phyloP scores from a whole-genome alignment of 2,888 invertebrate genomes.

The Ditylenchus weischeri region DNA sequence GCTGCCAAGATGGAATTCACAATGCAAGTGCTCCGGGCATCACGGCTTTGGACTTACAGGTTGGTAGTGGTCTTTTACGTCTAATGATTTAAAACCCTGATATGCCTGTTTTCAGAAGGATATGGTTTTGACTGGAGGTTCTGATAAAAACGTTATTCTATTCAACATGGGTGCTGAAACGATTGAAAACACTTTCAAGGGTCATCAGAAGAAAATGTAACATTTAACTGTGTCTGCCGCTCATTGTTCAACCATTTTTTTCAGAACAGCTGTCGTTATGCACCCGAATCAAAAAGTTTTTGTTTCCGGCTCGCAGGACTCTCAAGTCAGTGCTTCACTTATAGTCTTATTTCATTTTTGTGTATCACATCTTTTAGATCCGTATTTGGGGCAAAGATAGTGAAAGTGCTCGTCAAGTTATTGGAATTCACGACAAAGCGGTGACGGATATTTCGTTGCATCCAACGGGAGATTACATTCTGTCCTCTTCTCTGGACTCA shows the following conservation, averaged over 20 bases:
- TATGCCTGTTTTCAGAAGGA: conserved; percentile 22
- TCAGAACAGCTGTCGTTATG: conserved; percentile 77
- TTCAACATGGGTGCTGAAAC: conserved; percentile 98
- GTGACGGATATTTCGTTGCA: conserved; percentile 91
- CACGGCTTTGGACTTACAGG: conserved; percentile 86
- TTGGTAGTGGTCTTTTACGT: conserved; percentile 62
- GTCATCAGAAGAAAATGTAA: conserved; percentile 81
- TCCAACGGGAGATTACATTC: conserved; percentile 94
- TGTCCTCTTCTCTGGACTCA: conserved; percentile 85
- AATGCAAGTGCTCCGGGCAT: conserved; percentile 96
- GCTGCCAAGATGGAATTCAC: conserved; percentile 72
- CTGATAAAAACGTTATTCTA: conserved; percentile 94
- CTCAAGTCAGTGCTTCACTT: conserved; percentile 29
- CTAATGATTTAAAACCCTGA: background rate
- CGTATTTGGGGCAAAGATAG: conserved; percentile 92
- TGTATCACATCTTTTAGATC: conserved; percentile 63
- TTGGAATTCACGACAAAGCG: conserved; percentile 87
- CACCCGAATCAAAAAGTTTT: conserved; percentile 77
- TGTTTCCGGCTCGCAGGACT: conserved; percentile 52
- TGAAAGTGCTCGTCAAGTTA: conserved; percentile 70
- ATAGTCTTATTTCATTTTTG: conserved; percentile 8
- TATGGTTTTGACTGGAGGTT: conserved; percentile 71
- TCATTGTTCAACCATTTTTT: too few relatives aligned
- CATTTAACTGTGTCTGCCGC: too few relatives aligned
- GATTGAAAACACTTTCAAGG: conserved; percentile 84